Evolutionary conservation across 2,888 invertebrate genomes (phyloP).

Genomic region (Standfussiana lucernea): DNA sequence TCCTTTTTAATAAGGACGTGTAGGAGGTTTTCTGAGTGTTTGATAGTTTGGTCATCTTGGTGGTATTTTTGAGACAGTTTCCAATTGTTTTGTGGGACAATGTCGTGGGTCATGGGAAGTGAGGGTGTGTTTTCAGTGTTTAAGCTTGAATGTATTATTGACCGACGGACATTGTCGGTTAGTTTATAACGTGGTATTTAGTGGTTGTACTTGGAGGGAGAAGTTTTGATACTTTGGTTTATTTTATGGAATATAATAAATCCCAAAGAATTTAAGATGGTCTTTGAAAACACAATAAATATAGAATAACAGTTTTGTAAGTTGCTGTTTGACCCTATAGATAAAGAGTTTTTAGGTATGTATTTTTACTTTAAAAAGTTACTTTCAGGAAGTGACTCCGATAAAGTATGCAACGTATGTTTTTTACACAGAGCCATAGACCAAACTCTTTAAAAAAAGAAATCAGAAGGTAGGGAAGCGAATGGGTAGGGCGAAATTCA

Average conservation of each 20-base stretch:
- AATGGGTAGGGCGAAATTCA: too few species aligned
- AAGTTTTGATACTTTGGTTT: conserved; percentile 76
- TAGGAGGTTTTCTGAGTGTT: conserved; percentile 20
- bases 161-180: conserved; percentile 83
- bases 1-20: conserved; percentile 35
- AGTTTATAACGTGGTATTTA: conserved; percentile 87
- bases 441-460: neutral
- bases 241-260: neutral
- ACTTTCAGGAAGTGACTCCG: neutral
- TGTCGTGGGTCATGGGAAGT: conserved; percentile 84
- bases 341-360: neutral
- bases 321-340: neutral
- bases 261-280: neutral
- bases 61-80: conserved; percentile 80
- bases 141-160: conserved; percentile 79
- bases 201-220: conserved; percentile 60
- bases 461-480: too few species aligned
- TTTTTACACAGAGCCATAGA: neutral
- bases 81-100: conserved; percentile 80
- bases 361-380: neutral
- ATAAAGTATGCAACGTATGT: too few species aligned
- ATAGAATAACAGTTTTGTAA: neutral
- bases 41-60: conserved; percentile 64
- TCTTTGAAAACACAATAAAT: neutral
- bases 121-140: conserved; percentile 74